Base-by-base conservation (phyloP, 2,113 vertebrate genomes). In the Carassius carassius region DNA sequence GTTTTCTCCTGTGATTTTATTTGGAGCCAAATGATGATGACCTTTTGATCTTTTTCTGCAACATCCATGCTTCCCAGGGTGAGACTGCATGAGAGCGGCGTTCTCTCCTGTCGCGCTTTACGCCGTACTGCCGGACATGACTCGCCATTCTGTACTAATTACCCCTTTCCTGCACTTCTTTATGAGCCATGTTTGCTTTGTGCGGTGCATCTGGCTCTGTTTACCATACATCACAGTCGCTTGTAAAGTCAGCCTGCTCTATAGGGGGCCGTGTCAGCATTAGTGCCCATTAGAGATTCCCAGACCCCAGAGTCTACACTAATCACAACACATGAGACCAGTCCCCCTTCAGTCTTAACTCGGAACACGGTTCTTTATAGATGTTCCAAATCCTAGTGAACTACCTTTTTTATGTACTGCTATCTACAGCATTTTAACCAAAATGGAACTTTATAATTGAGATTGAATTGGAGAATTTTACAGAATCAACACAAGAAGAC, bases 121-220 rank as follows among this genome's bases (percentile, higher is more conserved):
- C 23, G 2, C 19, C 77, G 17, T 54, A 51, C 65, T 82, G 82
- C 72, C 82, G 85, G 87, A 88, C 82, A 54, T 88, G 85, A 88
- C 85, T 86, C 73, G 82, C 82, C 56, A 35, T 82, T 84, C 37
- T 78, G 79, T 70, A 87, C 75, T 87, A 89, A 89, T 89, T 81
- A 87, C 56, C 84, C 72, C 73, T 84, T 60, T 84, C 54, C 54
- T 47, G 65, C 69, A 75, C 78, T 85, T 65, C 82, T 89, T 89
- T 85, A 85, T 85, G 62, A 72, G 83, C 54, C 41, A 51, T 63
- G 77, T 86, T 86, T 84, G 82, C 87, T 86, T 88, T 86, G 85
- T 79, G 74, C 32, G 10, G 23, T 70, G 78, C 87, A 88, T 89
- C 85, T 89, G 88, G 88, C 85, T 80, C 80, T 85, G 81, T 85